Evolutionary conservation across 2,888 invertebrate genomes (phyloP), one percentile per base, ranked within the genome.

Genomic region (Microctonus brassicae): DNA sequence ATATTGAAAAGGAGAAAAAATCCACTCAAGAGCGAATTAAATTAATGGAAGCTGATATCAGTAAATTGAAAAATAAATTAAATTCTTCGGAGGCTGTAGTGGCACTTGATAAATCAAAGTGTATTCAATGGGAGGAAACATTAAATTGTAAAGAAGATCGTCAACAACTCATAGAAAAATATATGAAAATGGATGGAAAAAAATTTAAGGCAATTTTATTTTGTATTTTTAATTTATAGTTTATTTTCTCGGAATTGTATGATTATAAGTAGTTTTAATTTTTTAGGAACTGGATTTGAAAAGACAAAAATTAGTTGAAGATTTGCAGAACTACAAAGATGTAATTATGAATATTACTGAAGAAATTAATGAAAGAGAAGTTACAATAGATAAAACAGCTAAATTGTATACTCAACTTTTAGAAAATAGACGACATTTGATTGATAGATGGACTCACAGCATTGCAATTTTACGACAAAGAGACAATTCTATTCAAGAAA

Each of bases 101-200:
- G 1, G 91, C 92, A 71, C 92, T 93, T 84, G 94, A 93, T 76
- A 89, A 91, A 29, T 91, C 91, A 20, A 92, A 92, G 0, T 83
- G 95, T 66, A 88, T 90, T 58, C 92, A 93, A 64, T 94, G 94
- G 93, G 91, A 93, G 29, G 92, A 93, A 55, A 91, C 92, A 0
- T 89, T 95, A 70, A 91, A 91, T 76, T 90, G 92, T 71, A 91
- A 91, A 42, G 91, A 93, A 53, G 91, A 92, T 62, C 93, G 94
- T 72, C 94, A 93, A 77, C 89, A 90, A 33, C 87, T 94, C n/a
- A 91, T 95, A 55, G 91, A 92, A 78, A 91, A 91, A 81, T 94
- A 93, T 78, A 92, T 93, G 69, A 91, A 92, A 80, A 91, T 93
- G 76, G 95, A 95, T 83, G 88, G 91, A 22, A 90, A 91, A 64